These are phyloP conservation scores for Telmatochromis sp. DNA, from an alignment of 2,113 vertebrate species.

Conservation along the genomic window DNA sequence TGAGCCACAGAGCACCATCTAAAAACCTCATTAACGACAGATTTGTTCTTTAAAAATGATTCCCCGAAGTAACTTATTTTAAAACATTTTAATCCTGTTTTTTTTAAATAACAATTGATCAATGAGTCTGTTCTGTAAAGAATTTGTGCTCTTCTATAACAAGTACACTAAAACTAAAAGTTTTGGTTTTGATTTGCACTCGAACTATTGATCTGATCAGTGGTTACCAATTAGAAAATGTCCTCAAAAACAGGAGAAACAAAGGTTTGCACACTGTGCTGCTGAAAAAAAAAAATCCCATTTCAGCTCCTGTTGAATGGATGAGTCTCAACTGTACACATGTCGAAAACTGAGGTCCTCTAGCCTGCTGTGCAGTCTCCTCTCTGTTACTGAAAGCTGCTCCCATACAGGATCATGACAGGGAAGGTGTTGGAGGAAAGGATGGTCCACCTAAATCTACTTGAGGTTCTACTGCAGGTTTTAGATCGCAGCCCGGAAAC, in stretches of 20 bases:
- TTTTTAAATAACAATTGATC: not conserved
- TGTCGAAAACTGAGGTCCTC: not conserved
- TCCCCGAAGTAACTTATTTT: not conserved
- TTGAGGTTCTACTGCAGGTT: not conserved
- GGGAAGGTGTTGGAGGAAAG: not conserved
- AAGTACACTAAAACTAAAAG: not conserved
- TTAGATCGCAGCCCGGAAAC: slow-evolving; percentile 77
- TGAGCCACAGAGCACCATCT: not conserved
- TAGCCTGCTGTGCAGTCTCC: not conserved
- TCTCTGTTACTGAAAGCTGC: not conserved
- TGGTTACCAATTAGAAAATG: not conserved
- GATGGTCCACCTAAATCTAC: not conserved
- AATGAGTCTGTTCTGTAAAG: not conserved
- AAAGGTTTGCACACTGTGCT: not conserved
- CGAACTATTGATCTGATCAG: not conserved
- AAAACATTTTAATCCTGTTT: not conserved
- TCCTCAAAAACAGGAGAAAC: not conserved
- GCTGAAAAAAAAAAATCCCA: not conserved
- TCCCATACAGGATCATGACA: not conserved
- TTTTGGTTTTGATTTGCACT: not conserved
- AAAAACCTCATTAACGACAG: not conserved
- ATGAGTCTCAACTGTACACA: not conserved
- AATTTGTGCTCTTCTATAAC: not conserved
- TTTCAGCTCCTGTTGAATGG: not conserved
- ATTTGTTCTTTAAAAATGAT: not conserved